phyloP scores from a whole-genome alignment of 2,888 invertebrate species.

The Drosophila meridionalis region DNA sequence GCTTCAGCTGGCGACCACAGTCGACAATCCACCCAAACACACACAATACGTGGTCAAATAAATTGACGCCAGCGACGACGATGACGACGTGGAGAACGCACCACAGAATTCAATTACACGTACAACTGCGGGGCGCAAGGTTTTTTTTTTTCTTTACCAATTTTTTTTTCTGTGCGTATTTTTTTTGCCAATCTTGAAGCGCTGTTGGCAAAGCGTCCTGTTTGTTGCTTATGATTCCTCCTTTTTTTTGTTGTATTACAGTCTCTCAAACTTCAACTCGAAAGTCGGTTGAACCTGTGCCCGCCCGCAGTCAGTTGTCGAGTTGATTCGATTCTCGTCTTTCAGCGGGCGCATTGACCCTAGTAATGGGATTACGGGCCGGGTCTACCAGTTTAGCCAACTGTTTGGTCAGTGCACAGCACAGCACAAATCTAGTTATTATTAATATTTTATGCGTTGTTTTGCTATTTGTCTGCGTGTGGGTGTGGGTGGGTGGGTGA shows the following conservation, averaged over 20 bases:
- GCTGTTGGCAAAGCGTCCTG: conserved; percentile 21
- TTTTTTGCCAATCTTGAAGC: conserved; percentile 27
- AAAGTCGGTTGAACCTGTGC: conserved; percentile 40
- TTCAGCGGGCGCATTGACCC: conserved; percentile 67
- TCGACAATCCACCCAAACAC: conserved; percentile 37
- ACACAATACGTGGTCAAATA: conserved; percentile 77
- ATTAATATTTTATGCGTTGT: conserved; percentile 76
- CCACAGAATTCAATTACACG: conserved; percentile 72
- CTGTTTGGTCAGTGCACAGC: conserved; percentile 45
- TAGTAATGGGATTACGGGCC: conserved; percentile 73
- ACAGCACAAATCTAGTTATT: conserved; percentile 70
- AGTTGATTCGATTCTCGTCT: conserved; percentile 44
- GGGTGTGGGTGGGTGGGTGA: neutral
- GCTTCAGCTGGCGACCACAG: conserved; percentile 18
- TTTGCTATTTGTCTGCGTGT: conserved; percentile 41
- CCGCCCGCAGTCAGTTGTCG: conserved; percentile 24
- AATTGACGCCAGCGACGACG: conserved; percentile 68
- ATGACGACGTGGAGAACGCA: conserved; percentile 42
- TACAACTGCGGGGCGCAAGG: conserved; percentile 48
- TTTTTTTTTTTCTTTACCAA: conserved; percentile 25
- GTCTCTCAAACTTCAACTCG: conserved; percentile 29
- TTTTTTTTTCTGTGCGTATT: conserved; percentile 16
- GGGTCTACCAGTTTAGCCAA: conserved; percentile 61
- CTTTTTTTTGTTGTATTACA: conserved; percentile 28
- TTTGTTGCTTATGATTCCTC: conserved; percentile 58